These are phyloP conservation scores for Thymelicus acteon DNA, from an alignment of 2,888 invertebrate genomes.

Conservation along the genomic window DNA sequence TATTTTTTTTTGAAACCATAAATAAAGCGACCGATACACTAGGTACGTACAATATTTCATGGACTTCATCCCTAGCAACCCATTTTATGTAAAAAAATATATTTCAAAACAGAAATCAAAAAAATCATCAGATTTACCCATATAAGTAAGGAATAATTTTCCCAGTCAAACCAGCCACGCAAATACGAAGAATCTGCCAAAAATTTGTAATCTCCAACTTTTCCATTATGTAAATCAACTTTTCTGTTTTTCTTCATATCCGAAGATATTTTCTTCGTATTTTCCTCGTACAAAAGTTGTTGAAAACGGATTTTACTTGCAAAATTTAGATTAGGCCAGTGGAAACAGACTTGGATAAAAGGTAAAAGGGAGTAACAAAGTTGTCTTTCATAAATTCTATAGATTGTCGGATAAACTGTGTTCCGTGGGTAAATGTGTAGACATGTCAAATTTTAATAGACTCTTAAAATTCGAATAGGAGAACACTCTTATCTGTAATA, in stretches of 20 bases:
- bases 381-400: neutral
- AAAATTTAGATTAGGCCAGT: slow-evolving; percentile 4
- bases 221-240: slow-evolving; percentile 29
- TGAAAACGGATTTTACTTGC: slow-evolving; percentile 11
- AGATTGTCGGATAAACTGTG: too few species aligned
- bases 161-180: slow-evolving; percentile 23
- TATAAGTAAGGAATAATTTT: neutral
- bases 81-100: too few species aligned
- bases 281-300: slow-evolving; percentile 20
- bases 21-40: too few species aligned
- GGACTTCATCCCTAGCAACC: too few species aligned
- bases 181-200: slow-evolving; percentile 6
- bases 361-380: neutral
- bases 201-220: slow-evolving; percentile 33
- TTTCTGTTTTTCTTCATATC: slow-evolving; percentile 11
- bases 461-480: too few species aligned
- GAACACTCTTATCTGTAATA: too few species aligned
- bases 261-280: slow-evolving; percentile 9
- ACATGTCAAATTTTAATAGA: too few species aligned
- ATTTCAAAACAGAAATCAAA: neutral
- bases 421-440: too few species aligned
- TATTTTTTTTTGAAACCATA: too few species aligned
- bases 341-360: neutral
- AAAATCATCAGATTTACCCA: neutral
- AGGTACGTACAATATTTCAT: too few species aligned